phyloP scores from a whole-genome alignment of 1,140 invertebrate genomes.

The Drosophila pandora region DNA sequence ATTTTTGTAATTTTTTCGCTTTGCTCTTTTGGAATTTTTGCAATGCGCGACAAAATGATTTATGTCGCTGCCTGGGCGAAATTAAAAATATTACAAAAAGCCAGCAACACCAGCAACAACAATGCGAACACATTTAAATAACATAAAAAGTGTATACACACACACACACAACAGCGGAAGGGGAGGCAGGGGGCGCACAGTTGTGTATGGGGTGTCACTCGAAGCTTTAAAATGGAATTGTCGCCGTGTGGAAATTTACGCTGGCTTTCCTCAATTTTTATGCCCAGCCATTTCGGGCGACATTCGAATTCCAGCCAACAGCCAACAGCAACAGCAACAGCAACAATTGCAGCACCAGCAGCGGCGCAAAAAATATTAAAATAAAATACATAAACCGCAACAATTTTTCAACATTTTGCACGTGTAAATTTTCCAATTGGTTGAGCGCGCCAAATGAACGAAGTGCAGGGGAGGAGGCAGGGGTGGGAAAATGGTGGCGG shows the following conservation, averaged over 20 bases:
- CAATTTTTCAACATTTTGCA: conserved; percentile 83
- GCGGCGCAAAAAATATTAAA: conserved; percentile 30
- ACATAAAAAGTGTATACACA: conserved; percentile 62
- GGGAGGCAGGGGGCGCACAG: neutral
- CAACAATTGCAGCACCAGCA: neutral
- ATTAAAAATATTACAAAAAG: conserved; percentile 81
- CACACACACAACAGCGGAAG: neutral
- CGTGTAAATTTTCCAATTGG: conserved; percentile 83
- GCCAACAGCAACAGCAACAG: neutral
- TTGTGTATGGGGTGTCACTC: conserved; percentile 35
- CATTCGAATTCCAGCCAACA: conserved; percentile 25
- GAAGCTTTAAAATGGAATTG: conserved; percentile 76
- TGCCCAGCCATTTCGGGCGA: conserved; percentile 67
- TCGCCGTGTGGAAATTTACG: conserved; percentile 65
- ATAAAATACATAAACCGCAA: conserved; percentile 76
- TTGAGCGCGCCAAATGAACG: conserved; percentile 69
- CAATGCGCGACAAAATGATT: conserved; percentile 83
- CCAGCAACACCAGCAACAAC: conserved; percentile 42
- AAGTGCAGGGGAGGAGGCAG: neutral
- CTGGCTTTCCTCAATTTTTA: conserved; percentile 69
- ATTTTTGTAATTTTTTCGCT: conserved; percentile 81
- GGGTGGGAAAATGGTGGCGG: conserved; percentile 13
- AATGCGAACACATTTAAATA: conserved; percentile 75
- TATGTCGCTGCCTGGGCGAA: conserved; percentile 80
- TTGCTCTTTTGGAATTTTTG: conserved; percentile 81